Conservation (phyloP, 1,140 invertebrate species). For the Eulimnadia texana region DNA sequence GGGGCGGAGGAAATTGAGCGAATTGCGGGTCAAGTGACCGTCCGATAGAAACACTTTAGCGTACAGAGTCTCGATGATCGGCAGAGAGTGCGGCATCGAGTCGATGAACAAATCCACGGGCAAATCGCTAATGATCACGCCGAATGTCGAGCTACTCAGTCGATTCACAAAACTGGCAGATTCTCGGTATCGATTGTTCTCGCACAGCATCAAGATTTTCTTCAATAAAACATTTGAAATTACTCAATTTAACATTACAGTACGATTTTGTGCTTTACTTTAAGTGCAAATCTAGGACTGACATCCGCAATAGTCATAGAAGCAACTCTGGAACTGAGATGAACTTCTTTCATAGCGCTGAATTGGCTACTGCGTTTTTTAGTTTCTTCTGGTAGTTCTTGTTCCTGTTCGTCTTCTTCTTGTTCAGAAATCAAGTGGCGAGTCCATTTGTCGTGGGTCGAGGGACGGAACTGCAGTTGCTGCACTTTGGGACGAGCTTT, state of each 20-base stretch:
- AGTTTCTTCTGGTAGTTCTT: too few relatives aligned
- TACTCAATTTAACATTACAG: background rate
- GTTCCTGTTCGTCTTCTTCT: background rate
- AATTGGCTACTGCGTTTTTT: background rate
- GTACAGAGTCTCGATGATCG: constrained; percentile 70
- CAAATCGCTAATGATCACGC: constrained; percentile 42
- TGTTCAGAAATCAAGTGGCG: background rate
- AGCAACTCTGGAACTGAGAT: constrained; percentile 23
- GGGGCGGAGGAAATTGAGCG: constrained; percentile 40
- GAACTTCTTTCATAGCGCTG: background rate
- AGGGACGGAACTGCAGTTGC: background rate
- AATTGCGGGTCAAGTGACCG: constrained; percentile 21
- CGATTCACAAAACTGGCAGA: constrained; percentile 59
- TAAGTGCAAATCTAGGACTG: constrained; percentile 54
- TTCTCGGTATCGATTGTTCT: constrained; percentile 61
- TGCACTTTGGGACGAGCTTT: background rate
- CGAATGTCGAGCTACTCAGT: constrained; percentile 54
- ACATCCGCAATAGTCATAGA: constrained; percentile 43
- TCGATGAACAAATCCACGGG: constrained; percentile 75
- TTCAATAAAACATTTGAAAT: constrained; percentile 12
- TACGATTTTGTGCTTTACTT: constrained; percentile 23
- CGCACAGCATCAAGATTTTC: constrained; percentile 50
- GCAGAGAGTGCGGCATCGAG: constrained; percentile 66
- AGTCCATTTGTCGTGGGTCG: background rate
- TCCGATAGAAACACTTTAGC: constrained; percentile 44